phyloP scores from a whole-genome alignment of 2,888 invertebrate genomes.

The Lochmaea crataegi region DNA sequence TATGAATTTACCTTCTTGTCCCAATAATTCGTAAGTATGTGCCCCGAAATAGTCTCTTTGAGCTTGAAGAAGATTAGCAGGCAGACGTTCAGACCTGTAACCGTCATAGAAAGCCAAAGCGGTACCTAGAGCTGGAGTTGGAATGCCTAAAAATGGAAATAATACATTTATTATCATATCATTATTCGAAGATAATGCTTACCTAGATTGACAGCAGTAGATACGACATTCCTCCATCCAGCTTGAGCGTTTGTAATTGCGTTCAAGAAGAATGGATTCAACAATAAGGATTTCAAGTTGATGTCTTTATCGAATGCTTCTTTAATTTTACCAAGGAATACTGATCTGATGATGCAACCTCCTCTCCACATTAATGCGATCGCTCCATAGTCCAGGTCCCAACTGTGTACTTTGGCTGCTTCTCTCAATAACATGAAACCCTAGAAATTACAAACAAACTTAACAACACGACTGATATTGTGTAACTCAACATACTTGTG shows the following conservation, averaged over 20 bases:
- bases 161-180: neutral
- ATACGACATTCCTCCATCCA: conserved; percentile 88
- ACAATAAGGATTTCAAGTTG: conserved; percentile 83
- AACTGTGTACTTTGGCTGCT: conserved; percentile 89
- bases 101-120: conserved; percentile 98
- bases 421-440: conserved; percentile 96
- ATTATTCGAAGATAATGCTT: conserved; percentile 25
- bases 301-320: conserved; percentile 92
- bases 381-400: conserved; percentile 97
- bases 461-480: neutral
- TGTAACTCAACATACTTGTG: conserved; percentile 71
- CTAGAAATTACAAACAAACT: conserved; percentile 47
- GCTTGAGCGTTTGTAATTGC: conserved; percentile 85
- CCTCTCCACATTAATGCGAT: conserved; percentile 99
- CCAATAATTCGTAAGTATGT: conserved; percentile 94
- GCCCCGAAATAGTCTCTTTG: conserved; percentile 99
- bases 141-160: conserved; percentile 82
- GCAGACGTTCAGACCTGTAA: conserved; percentile 85
- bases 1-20: conserved; percentile 86
- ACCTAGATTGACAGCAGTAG: conserved; percentile 69
- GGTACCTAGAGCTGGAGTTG: conserved; percentile 91
- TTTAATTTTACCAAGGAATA: conserved; percentile 91
- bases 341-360: conserved; percentile 97
- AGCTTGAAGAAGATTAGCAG: conserved; percentile 96
- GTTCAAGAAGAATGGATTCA: conserved; percentile 93